Evolutionary conservation across 1,140 invertebrate genomes (phyloP).

Genomic region (Zophobas atratus): DNA sequence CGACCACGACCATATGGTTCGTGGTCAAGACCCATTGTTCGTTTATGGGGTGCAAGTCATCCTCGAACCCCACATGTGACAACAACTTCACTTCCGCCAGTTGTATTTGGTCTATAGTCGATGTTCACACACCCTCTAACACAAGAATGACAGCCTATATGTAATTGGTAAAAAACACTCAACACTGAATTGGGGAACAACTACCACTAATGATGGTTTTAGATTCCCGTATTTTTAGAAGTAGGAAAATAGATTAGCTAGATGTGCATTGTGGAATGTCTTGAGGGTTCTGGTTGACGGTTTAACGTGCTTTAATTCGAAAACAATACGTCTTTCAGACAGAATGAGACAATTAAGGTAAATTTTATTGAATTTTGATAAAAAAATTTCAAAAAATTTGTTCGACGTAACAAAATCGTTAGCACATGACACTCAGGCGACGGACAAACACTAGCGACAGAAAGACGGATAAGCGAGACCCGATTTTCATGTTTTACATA

Average conservation of each 20-base stretch:
- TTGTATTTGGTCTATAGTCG: constrained; percentile 16
- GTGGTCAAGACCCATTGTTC: constrained; percentile 31
- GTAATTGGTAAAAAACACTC: constrained; percentile 22
- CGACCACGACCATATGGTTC: constrained; percentile 12
- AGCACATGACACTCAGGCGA: no score
- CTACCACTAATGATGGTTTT: constrained; percentile 10
- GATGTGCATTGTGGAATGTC: no score
- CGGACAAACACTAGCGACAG: no score
- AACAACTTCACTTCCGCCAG: constrained; percentile 35
- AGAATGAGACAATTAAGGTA: no score
- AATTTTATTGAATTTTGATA: no score
- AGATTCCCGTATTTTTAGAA: constrained; percentile 26
- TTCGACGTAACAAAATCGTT: no score
- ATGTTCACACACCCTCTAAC: not conserved
- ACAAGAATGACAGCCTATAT: constrained; percentile 8
- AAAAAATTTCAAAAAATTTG: no score
- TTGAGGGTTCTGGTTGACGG: no score
- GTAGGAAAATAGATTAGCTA: not conserved
- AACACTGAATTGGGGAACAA: constrained; percentile 14
- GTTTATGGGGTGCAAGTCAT: constrained; percentile 19
- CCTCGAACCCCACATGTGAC: constrained; percentile 20
- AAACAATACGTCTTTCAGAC: no score
- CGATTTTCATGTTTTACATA: no score
- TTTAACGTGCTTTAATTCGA: no score
- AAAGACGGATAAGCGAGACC: no score